These are phyloP conservation scores for Pediacus dermestoides DNA, from an alignment of 2,888 invertebrate species.

Conservation along the genomic window DNA sequence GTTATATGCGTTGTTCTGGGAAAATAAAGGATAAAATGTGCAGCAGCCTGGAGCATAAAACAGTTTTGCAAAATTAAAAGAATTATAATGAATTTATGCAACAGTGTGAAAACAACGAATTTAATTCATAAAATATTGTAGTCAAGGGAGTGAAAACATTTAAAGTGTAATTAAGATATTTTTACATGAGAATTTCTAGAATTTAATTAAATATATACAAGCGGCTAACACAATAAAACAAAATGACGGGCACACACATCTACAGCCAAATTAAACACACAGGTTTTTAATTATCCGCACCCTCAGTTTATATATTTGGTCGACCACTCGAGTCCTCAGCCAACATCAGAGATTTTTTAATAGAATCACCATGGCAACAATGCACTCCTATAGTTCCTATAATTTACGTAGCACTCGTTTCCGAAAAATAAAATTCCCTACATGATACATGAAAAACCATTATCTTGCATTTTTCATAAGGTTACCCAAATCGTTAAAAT, in stretches of 20 bases:
- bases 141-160: conserved; percentile 20
- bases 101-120: too few relatives aligned
- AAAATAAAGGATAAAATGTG: too few relatives aligned
- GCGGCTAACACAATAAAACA: conserved; percentile 23
- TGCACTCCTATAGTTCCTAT: too few relatives aligned
- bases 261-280: conserved; percentile 25
- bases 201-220: conserved; percentile 33
- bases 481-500: conserved; percentile 19
- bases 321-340: conserved; percentile 19
- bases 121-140: too few relatives aligned
- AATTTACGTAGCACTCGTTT: too few relatives aligned
- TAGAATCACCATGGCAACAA: conserved; percentile 19
- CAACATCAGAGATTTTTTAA: conserved; percentile 21
- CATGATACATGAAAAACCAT: conserved; percentile 4
- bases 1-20: not conserved
- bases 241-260: conserved; percentile 23
- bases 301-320: conserved; percentile 23
- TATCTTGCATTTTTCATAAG: conserved; percentile 22
- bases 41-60: too few relatives aligned
- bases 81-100: too few relatives aligned
- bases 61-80: too few relatives aligned
- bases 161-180: conserved; percentile 32
- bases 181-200: conserved; percentile 31
- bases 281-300: conserved; percentile 28
- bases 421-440: too few relatives aligned